Base-by-base conservation (phyloP, 2,888 invertebrate genomes). In the Platycheirus rosarum region DNA sequence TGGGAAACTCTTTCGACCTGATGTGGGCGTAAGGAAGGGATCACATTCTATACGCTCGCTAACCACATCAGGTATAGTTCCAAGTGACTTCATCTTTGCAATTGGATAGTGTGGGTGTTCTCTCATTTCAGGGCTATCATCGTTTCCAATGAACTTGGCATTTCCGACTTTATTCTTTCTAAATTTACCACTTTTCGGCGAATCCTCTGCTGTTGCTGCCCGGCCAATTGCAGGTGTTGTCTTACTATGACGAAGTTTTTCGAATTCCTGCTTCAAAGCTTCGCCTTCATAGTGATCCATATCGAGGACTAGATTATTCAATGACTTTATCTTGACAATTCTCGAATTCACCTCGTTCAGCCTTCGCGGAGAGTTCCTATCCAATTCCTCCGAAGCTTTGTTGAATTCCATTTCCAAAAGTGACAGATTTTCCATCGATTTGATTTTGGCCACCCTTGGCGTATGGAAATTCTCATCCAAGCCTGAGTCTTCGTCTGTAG, bases 71-170 rank as follows among this genome's bases (percentile, higher is more conserved):
- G 90, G 89, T 84, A 91, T 91, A 35, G 90, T 90, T 78, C 91
- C 90, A 85, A 91, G 87, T 0, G 91, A 91, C 57, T 89, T 89
- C 86, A 91, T 91, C 77, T 91, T 91, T 63, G 89, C 89, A 74
- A 90, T 90, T 18, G 90, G 90, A 86, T 88, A 88, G 49, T 88
- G 87, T 0, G 76, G 63, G 1, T 60, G 76, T 2, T 53, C 44
- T 7, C 74, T 71, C 2, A 82, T 70, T 20, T 85, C 86, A 2
- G 88, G 86, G 29, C 85, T 87, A 20, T 89, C 89, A 48, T 90
- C 90, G 70, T 88, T 89, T 0, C 90, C 91, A 60, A 91, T 88
- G 71, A 90, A 91, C 78, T 91, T 91, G 51, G 91, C 89, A 85
- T 89, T 90, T 69, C 91, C 91, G 32, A 91, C 89, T 86, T 90